A percentile compares a stretch with the other conserved stretches of the same genome.
Conservation (phyloP, 1,140 invertebrate genomes). For the Contarinia nasturtii region DNA sequence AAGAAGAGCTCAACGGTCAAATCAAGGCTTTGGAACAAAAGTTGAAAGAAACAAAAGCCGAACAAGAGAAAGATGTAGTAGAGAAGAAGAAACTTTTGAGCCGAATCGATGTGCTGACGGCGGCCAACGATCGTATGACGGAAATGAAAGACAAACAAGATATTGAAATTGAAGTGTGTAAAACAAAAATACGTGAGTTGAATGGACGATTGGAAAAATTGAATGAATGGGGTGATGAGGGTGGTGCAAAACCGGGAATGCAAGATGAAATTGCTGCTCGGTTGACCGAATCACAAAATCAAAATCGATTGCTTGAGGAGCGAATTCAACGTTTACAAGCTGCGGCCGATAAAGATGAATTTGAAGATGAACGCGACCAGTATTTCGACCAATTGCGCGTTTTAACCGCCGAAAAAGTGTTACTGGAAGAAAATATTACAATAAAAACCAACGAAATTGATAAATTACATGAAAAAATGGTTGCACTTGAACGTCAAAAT, state of each 20-base stretch:
- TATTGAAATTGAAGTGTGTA: constrained; percentile 43
- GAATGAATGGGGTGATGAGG: constrained; percentile 31
- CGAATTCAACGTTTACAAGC: constrained; percentile 9
- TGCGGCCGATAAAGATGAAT: not conserved
- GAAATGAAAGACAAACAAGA: constrained; percentile 67
- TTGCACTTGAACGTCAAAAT: no score
- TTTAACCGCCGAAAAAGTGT: not conserved
- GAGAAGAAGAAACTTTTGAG: constrained; percentile 49
- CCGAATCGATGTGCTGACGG: constrained; percentile 48
- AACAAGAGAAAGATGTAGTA: constrained; percentile 32
- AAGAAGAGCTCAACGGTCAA: constrained; percentile 52
- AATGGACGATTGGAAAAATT: constrained; percentile 36
- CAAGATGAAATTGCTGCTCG: constrained; percentile 43
- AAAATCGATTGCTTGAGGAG: constrained; percentile 13
- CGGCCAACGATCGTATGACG: constrained; percentile 54
- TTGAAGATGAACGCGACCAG: no score
- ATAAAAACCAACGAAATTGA: not conserved
- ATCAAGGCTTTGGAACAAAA: constrained; percentile 40
- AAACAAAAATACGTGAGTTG: constrained; percentile 44
- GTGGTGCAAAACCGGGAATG: not conserved
- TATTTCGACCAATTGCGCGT: no score
- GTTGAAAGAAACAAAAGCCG: constrained; percentile 32
- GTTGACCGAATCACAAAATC: constrained; percentile 32
- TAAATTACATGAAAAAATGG: not conserved
- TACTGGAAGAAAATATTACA: constrained; percentile 7